Evolutionary conservation across 2,797 vertebrate species (phyloP).

Genomic region (Margarornis squamiger): DNA sequence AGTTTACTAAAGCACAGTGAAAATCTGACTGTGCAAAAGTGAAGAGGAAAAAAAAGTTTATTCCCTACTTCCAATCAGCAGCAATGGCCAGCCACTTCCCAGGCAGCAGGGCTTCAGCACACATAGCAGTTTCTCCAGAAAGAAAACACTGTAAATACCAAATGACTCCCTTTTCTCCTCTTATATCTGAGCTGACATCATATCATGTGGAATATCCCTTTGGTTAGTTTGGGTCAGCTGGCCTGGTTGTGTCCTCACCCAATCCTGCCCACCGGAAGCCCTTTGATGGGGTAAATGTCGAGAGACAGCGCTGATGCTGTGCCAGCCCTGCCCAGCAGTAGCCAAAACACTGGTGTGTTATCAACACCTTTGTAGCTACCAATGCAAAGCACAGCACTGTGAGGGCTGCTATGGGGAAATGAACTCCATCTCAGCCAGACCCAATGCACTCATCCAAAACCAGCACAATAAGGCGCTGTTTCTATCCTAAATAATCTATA

Average conservation of each 20-base stretch:
- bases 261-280: not conserved
- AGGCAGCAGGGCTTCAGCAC: not conserved
- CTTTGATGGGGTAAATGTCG: not conserved
- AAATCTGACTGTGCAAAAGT: not conserved
- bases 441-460: not conserved
- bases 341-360: not conserved
- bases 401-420: not conserved
- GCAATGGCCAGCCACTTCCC: not conserved
- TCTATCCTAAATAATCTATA: not conserved
- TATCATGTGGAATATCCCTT: not conserved
- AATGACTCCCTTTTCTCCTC: not conserved
- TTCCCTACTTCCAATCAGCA: not conserved
- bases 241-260: not conserved
- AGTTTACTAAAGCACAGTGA: not conserved
- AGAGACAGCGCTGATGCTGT: not conserved
- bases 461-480: not conserved
- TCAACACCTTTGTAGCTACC: not conserved
- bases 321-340: not conserved
- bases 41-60: not conserved
- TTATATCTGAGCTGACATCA: not conserved
- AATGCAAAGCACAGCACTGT: not conserved
- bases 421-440: not conserved
- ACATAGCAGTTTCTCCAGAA: not conserved
- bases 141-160: not conserved
- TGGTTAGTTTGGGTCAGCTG: not conserved